These are phyloP conservation scores for Exaiptasia diaphana DNA, from an alignment of 64 coral and sea anemone species.

Conservation along the genomic window DNA sequence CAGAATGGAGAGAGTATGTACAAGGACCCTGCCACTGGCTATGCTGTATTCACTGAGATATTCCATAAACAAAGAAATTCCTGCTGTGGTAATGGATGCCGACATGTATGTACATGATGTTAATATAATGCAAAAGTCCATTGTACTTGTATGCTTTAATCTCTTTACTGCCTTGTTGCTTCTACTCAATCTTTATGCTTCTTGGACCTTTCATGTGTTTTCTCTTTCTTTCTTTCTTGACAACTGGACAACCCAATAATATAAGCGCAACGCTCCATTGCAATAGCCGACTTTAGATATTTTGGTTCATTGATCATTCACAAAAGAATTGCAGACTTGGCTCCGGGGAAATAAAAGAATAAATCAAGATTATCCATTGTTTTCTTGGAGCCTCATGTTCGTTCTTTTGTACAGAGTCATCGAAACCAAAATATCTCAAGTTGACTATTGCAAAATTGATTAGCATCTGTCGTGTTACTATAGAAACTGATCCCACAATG, in stretches of 20 bases:
- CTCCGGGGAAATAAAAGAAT: too few species aligned
- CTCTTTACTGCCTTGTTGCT: background rate
- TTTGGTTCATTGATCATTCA: too few species aligned
- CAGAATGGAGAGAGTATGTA: slow-evolving; percentile 46
- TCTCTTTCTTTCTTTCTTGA: background rate
- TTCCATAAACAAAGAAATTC: slow-evolving; percentile 21
- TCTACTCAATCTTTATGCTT: background rate
- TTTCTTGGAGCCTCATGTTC: too few species aligned
- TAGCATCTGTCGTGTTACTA: background rate
- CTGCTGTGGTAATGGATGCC: slow-evolving; percentile 56
- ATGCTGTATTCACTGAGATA: slow-evolving; percentile 49
- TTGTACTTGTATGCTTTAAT: background rate
- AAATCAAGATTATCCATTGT: too few species aligned
- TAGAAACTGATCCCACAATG: background rate
- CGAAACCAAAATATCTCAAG: too few species aligned
- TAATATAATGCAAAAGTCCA: background rate
- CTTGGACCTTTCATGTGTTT: background rate
- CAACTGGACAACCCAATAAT: background rate
- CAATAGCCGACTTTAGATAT: background rate
- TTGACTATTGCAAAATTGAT: background rate
- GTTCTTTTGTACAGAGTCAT: too few species aligned
- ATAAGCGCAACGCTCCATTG: background rate
- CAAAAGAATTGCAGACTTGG: too few species aligned
- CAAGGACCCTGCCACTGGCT: slow-evolving; percentile 49
- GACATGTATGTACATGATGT: slow-evolving; percentile 46